Conservation (phyloP, 1,140 invertebrate species). For the Phthorimaea operculella region DNA sequence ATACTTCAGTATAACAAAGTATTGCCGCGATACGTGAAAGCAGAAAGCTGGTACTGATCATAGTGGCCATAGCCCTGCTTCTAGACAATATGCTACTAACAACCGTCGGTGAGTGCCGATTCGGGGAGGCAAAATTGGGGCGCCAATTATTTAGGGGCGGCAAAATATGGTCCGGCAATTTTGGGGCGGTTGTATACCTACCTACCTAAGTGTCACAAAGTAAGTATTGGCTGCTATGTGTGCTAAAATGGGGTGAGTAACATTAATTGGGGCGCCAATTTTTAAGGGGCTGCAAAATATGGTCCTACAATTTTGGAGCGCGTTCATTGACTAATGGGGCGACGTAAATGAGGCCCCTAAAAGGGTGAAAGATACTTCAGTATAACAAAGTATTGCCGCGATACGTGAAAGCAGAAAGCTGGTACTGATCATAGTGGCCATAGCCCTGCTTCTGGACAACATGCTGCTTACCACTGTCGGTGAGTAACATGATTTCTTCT, state of each 20-base stretch:
- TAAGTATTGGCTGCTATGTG: slow-evolving; percentile 74
- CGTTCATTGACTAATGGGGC: too few relatives aligned
- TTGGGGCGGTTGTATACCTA: too few relatives aligned
- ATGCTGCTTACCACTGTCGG: slow-evolving; percentile 98
- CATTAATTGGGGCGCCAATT: slow-evolving; percentile 23
- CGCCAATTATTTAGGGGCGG: slow-evolving; percentile 15
- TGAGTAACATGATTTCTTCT: too few relatives aligned
- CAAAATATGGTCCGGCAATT: slow-evolving; percentile 11
- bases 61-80: slow-evolving; percentile 97
- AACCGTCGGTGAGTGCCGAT: slow-evolving; percentile 85
- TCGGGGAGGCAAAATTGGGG: too few relatives aligned
- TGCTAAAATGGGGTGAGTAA: too few relatives aligned
- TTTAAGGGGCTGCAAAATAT: slow-evolving; percentile 11
- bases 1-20: too few relatives aligned
- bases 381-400: slow-evolving; percentile 50
- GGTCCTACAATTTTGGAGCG: slow-evolving; percentile 9
- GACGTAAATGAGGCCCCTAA: too few relatives aligned
- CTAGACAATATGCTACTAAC: slow-evolving; percentile 99
- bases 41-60: slow-evolving; percentile 92
- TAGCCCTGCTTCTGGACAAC: slow-evolving; percentile 97
- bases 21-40: slow-evolving; percentile 81
- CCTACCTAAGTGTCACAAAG: too few relatives aligned
- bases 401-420: slow-evolving; percentile 91
- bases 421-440: slow-evolving; percentile 97
- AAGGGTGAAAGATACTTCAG: too few relatives aligned